Conservation (phyloP, 2,113 vertebrate genomes). For the Oreochromis tanganicae region DNA sequence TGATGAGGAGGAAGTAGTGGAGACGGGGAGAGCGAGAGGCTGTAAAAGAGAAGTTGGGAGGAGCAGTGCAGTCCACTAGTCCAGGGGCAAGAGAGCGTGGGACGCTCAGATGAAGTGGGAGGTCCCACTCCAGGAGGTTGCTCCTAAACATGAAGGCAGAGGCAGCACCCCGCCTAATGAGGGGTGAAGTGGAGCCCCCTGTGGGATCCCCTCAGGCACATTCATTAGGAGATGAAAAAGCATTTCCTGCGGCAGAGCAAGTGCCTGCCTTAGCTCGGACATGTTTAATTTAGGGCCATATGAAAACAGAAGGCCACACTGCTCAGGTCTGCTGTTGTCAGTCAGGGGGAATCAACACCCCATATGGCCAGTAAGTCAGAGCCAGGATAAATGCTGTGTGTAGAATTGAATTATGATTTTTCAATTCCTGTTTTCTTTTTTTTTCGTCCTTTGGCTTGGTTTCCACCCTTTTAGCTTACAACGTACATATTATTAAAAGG, state of each 20-base stretch:
- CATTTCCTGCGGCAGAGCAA: constrained; percentile 67
- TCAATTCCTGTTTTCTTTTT: background rate
- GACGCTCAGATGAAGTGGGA: constrained; percentile 57
- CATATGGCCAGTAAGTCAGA: background rate
- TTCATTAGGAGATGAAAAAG: constrained; percentile 80
- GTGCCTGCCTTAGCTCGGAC: constrained; percentile 59
- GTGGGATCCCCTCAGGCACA: constrained; percentile 74
- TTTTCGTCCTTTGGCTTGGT: background rate
- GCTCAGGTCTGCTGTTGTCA: constrained; percentile 30
- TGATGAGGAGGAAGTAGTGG: background rate
- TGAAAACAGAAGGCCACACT: constrained; percentile 48
- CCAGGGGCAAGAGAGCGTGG: constrained; percentile 51
- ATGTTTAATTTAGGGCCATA: constrained; percentile 70
- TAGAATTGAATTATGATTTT: background rate
- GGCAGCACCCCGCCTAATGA: constrained; percentile 72
- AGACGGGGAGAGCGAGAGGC: background rate
- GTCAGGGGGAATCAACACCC: constrained; percentile 24
- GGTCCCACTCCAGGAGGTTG: constrained; percentile 61
- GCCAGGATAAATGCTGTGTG: background rate
- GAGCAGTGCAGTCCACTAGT: constrained; percentile 29
- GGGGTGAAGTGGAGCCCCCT: constrained; percentile 73
- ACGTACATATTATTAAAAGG: constrained; percentile 22
- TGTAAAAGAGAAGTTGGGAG: background rate
- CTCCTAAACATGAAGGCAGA: constrained; percentile 67
- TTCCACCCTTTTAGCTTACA: background rate